A percentile compares a stretch with the other conserved stretches of the same genome.
Conservation (phyloP, 2,113 vertebrate genomes). For the Notiomystis cincta region DNA sequence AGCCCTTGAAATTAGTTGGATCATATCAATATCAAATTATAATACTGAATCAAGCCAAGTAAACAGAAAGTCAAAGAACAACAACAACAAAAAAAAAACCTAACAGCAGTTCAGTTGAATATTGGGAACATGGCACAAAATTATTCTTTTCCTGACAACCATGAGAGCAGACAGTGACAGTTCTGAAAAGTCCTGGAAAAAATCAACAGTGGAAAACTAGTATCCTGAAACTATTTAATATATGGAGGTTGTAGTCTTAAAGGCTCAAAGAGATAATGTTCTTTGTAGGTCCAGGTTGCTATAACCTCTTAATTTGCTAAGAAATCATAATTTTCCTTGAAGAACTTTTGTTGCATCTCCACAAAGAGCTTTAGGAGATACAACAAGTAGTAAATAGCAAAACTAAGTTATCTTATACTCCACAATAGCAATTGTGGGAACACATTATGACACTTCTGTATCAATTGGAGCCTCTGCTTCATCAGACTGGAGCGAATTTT, state of each 20-base stretch:
- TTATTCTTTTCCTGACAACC: neutral
- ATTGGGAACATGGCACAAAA: neutral
- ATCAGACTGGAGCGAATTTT: neutral
- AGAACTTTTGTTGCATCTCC: neutral
- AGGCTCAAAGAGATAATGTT: neutral
- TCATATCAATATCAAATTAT: neutral
- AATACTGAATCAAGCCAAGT: neutral
- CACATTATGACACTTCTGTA: neutral
- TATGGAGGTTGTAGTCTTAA: neutral
- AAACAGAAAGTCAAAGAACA: neutral
- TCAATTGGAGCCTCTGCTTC: neutral
- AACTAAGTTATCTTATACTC: neutral
- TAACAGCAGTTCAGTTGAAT: neutral
- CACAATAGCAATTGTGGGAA: accelerated
- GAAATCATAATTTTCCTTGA: neutral
- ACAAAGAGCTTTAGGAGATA: neutral
- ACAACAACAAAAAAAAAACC: no score
- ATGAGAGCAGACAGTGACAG: neutral
- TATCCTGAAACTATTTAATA: neutral
- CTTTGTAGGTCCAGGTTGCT: neutral
- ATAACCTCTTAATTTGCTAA: neutral
- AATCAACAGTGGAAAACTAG: neutral
- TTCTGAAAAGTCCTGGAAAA: neutral
- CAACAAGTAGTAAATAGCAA: neutral
- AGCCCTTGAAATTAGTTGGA: neutral